Conservation (phyloP, 2,888 invertebrate genomes). For the Acronicta aceris region DNA sequence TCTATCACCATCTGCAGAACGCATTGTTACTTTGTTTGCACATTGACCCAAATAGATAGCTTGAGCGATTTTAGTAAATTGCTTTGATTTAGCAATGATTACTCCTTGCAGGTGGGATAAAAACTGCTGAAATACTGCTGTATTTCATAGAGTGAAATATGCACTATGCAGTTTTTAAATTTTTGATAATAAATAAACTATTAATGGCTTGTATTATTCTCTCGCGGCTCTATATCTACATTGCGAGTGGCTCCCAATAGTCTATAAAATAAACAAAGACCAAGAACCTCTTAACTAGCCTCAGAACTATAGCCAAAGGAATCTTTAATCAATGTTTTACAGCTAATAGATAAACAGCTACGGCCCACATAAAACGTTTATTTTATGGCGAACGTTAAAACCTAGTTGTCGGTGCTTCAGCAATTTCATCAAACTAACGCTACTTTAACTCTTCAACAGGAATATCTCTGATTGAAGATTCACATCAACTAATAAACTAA, state of each 20-base stretch:
- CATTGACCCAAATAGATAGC: slow-evolving; percentile 36
- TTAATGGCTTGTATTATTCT: background rate
- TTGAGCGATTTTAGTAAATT: slow-evolving; percentile 26
- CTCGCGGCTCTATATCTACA: too few species aligned
- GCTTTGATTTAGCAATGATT: slow-evolving; percentile 38
- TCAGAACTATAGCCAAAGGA: slow-evolving; percentile 3
- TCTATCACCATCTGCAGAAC: background rate
- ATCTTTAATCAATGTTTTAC: slow-evolving; percentile 46
- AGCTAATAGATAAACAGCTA: slow-evolving; percentile 30
- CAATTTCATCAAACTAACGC: slow-evolving; percentile 21
- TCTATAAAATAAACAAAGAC: background rate
- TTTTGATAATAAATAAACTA: background rate
- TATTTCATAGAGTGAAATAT: slow-evolving; percentile 5
- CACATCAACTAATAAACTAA: slow-evolving; percentile 63
- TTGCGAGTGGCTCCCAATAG: background rate
- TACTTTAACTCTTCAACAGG: slow-evolving; percentile 17
- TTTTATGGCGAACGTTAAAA: slow-evolving; percentile 33
- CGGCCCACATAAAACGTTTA: slow-evolving; percentile 39
- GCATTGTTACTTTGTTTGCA: slow-evolving; percentile 39
- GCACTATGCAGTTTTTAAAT: background rate
- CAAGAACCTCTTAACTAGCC: background rate
- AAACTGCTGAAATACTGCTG: too few species aligned
- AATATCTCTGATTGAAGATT: slow-evolving; percentile 48
- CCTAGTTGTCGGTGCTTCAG: slow-evolving; percentile 9
- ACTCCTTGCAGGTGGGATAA: slow-evolving; percentile 14